Conservation (phyloP, 37 sponge, comb jelly and placozoan genomes). For the Eunapius fragilis region DNA sequence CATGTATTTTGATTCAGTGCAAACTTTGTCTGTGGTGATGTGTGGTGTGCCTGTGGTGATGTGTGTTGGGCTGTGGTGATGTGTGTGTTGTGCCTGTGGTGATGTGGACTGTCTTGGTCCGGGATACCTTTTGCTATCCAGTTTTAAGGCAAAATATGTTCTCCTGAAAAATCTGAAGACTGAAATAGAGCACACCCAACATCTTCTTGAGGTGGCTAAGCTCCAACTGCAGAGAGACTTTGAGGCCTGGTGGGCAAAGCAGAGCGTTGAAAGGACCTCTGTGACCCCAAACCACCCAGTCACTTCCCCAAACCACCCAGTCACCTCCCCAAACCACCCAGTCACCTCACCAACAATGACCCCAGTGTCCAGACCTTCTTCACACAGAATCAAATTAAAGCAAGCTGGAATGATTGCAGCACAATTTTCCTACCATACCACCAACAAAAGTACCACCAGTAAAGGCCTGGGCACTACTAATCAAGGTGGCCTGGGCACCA, state of each 20-base stretch:
- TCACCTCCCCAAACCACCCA: neutral
- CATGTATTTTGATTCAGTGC: too few relatives aligned
- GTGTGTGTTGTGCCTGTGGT: neutral
- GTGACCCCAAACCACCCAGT: neutral
- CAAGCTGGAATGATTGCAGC: neutral
- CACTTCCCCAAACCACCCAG: neutral
- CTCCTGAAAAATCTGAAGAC: slow-evolving; percentile 85
- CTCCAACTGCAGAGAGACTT: slow-evolving; percentile 91
- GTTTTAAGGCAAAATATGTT: slow-evolving; percentile 80
- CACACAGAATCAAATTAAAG: neutral
- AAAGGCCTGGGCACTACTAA: neutral
- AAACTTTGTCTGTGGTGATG: too few relatives aligned
- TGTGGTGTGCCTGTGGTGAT: neutral
- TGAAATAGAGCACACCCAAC: slow-evolving; percentile 97
- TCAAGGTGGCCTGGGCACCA: slow-evolving; percentile 1
- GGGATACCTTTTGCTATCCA: too few relatives aligned
- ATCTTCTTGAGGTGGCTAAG: slow-evolving; percentile 87
- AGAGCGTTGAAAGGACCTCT: slow-evolving; percentile 1
- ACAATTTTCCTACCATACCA: neutral
- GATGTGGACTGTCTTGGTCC: neutral
- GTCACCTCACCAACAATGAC: neutral
- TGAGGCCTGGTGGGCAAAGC: slow-evolving; percentile 87
- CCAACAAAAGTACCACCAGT: neutral
- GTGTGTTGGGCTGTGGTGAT: neutral
- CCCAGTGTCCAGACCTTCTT: neutral